Conservation (phyloP, 2,797 vertebrate genomes). For the Anisognathus igniventris region DNA sequence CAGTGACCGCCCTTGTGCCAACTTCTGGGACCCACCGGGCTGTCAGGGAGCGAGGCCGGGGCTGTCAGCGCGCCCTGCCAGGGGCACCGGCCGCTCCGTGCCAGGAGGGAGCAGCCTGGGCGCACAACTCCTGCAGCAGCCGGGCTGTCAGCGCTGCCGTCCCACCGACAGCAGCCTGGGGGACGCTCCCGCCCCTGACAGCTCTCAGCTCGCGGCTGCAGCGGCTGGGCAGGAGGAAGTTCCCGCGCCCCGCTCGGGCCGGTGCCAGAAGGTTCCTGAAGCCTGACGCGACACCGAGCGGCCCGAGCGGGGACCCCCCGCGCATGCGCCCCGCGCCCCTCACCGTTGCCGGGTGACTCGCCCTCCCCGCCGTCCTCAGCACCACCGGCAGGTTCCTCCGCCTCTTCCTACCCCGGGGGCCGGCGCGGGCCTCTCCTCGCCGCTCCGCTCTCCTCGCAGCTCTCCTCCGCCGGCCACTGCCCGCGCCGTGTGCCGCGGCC, state of each 20-base stretch:
- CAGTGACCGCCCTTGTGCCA: background rate
- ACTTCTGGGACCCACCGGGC: background rate
- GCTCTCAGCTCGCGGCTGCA: background rate
- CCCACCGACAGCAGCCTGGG: background rate
- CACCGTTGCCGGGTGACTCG: slow-evolving; percentile 69
- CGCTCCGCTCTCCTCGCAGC: background rate
- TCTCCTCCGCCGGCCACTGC: background rate
- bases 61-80: background rate
- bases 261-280: slow-evolving; percentile 25
- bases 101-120: background rate
- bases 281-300: background rate
- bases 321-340: slow-evolving; percentile 45
- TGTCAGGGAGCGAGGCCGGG: background rate
- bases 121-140: background rate
- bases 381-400: slow-evolving; percentile 53
- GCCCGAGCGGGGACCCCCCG: background rate
- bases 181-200: background rate
- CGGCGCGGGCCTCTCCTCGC: background rate
- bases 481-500: background rate
- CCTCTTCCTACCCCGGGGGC: slow-evolving; percentile 42
- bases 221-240: background rate
- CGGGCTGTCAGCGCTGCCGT: background rate
- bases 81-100: background rate
- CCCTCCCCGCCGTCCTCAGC: slow-evolving; percentile 58
- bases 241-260: background rate